phyloP scores from a whole-genome alignment of 2,888 invertebrate genomes.

The Bhutanitis thaidina region DNA sequence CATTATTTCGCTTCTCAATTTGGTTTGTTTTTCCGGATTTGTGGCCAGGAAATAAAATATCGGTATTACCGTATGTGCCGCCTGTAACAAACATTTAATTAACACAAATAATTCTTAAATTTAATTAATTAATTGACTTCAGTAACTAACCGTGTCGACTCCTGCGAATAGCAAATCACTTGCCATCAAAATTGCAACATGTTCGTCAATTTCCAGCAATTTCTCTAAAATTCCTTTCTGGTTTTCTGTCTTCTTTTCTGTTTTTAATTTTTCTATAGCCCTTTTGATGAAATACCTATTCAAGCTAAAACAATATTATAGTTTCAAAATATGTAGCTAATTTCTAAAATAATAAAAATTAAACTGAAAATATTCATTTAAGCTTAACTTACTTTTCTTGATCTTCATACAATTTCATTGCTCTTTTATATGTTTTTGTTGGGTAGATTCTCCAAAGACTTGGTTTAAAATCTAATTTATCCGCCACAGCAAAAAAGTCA shows the following conservation, averaged over 20 bases:
- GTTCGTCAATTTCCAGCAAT: constrained; percentile 75
- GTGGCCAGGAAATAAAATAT: constrained; percentile 81
- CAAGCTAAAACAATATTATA: constrained; percentile 30
- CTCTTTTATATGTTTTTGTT: constrained; percentile 43
- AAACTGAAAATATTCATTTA: background rate
- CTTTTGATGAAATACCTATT: constrained; percentile 38
- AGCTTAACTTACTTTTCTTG: constrained; percentile 43
- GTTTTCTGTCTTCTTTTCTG: constrained; percentile 32
- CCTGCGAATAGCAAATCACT: constrained; percentile 83
- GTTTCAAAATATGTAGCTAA: too few relatives aligned
- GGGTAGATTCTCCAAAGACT: constrained; percentile 44
- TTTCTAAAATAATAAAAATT: too few relatives aligned
- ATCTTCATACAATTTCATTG: constrained; percentile 48
- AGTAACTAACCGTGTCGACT: constrained; percentile 80
- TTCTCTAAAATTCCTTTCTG: constrained; percentile 80
- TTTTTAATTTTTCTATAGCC: constrained; percentile 36
- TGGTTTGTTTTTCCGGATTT: constrained; percentile 82
- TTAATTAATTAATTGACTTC: background rate
- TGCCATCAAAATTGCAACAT: constrained; percentile 81
- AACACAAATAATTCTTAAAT: background rate
- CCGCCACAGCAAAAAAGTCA: constrained; percentile 38
- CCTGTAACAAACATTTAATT: constrained; percentile 49
- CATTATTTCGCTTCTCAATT: constrained; percentile 78
- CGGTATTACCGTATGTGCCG: constrained; percentile 76
- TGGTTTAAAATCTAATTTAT: constrained; percentile 49